phyloP scores from a whole-genome alignment of 2,113 vertebrate species.

The Gorsachius goisagi region DNA sequence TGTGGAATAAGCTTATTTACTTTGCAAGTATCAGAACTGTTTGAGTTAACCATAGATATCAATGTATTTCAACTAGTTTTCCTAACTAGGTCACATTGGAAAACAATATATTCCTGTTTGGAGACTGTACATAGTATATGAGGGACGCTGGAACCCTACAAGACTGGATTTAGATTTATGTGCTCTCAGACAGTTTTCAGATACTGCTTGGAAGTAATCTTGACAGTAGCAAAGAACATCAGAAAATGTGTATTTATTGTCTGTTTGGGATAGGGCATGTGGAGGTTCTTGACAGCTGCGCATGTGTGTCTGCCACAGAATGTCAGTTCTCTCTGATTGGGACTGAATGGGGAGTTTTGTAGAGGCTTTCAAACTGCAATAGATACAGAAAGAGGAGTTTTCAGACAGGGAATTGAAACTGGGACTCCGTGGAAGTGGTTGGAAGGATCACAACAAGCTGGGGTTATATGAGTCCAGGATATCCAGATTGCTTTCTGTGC shows the following conservation, averaged over 20 bases:
- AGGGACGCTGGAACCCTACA: neutral
- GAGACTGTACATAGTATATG: neutral
- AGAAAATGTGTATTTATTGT: accelerated
- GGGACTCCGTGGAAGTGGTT: neutral
- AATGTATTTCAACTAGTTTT: neutral
- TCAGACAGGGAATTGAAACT: neutral
- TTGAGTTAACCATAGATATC: neutral
- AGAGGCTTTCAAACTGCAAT: neutral
- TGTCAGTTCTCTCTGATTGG: neutral
- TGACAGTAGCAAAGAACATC: neutral
- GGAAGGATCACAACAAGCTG: neutral
- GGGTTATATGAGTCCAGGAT: neutral
- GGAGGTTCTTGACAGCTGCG: neutral
- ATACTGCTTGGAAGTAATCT: neutral
- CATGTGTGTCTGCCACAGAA: neutral
- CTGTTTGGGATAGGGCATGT: neutral
- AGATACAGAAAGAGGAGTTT: neutral
- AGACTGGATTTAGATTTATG: neutral
- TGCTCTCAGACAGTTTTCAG: neutral
- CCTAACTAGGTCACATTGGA: neutral
- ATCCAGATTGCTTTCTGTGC: neutral
- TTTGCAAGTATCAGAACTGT: neutral
- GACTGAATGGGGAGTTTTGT: neutral
- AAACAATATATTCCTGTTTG: neutral
- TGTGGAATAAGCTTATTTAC: neutral